Evolutionary conservation across 1,140 invertebrate genomes (phyloP), one percentile per base, ranked within the genome.

Genomic region (Euborellia annulipes): DNA sequence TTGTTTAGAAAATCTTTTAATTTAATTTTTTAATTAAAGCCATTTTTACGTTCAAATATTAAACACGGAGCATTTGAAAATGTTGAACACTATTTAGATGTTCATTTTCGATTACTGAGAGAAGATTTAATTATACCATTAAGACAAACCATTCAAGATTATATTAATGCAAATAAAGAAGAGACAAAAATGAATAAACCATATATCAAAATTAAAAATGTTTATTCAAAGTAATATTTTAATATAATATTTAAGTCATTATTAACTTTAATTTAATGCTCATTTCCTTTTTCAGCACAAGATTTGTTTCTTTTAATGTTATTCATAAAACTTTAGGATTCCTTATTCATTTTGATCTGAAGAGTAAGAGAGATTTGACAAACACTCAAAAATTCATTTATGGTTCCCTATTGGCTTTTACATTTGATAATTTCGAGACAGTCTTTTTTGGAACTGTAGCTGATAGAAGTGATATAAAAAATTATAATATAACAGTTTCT

Each of bases 341-440:
- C 13, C 3, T 49, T 27, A 27, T 51, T 1, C 17, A 27, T 18
- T 51, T 51, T 49, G 50, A 51, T 11, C 46, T n/a, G 53, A 47
- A 40, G 53, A 51, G 7, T 62, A 57, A 54, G 59, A 59, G 41
- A 6, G 23, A 27, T 11, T 27, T 27, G 11, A 6, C 23, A 27
- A 6, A 6, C 52, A 58, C 27, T 66, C 67, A 0, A 74, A 75
- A 55, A 62, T 70, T 88, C 21, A 69, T 85, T 55, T 75, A 63
- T 60, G 84, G 84, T 1, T 76, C 79, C 0, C 59, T 88, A n/a
- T 52, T 88, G 0, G 72, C 79, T 48, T 69, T 89, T 20, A 79
- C 79, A 1, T 62, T 51, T 8, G 72, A 82, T 55, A 66, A 77
- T 39, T 87, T 85, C 58, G 59, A 69, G 21, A 71, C 69, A 22